Percentiles rank a stretch among this genome's conserved stretches.
These are phyloP conservation scores for Galaxias olidus DNA, from an alignment of 2,797 vertebrate species.

Conservation along the genomic window DNA sequence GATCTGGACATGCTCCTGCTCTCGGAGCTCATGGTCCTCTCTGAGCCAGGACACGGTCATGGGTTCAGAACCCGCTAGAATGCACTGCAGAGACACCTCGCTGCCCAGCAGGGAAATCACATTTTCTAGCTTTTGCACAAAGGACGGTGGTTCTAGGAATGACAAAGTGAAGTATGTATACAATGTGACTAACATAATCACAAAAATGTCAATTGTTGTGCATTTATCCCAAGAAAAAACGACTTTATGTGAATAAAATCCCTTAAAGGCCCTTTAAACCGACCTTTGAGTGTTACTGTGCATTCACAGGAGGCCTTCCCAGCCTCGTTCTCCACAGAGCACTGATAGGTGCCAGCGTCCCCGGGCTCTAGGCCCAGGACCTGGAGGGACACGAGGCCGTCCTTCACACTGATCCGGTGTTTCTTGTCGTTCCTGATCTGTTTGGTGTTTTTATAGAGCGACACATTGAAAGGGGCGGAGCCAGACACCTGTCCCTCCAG, in stretches of 20 bases:
- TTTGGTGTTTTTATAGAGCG: conserved; percentile 90
- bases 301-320: conserved; percentile 87
- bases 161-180: conserved; percentile 4
- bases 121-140: conserved; percentile 89
- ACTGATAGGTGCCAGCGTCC: conserved; percentile 89
- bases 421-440: conserved; percentile 88
- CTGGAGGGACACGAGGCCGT: conserved; percentile 84
- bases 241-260: conserved; percentile 7
- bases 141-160: conserved; percentile 88
- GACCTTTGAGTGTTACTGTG: conserved; percentile 90
- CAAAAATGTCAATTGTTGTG: too few species aligned
- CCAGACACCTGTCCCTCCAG: conserved; percentile 88
- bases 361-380: conserved; percentile 85
- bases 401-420: conserved; percentile 86
- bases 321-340: conserved; percentile 90
- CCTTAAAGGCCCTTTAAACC: conserved; percentile 57
- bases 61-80: conserved; percentile 89
- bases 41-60: conserved; percentile 91
- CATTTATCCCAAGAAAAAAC: too few species aligned
- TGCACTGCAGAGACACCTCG: conserved; percentile 85
- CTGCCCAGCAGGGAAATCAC: conserved; percentile 84
- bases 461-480: conserved; percentile 88
- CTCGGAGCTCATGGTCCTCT: conserved; percentile 92
- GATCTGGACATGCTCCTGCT: conserved; percentile 86
- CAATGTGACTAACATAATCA: too few species aligned